These are phyloP conservation scores for Chaetura pelagica DNA, from an alignment of 2,113 vertebrate genomes.

Conservation along the genomic window DNA sequence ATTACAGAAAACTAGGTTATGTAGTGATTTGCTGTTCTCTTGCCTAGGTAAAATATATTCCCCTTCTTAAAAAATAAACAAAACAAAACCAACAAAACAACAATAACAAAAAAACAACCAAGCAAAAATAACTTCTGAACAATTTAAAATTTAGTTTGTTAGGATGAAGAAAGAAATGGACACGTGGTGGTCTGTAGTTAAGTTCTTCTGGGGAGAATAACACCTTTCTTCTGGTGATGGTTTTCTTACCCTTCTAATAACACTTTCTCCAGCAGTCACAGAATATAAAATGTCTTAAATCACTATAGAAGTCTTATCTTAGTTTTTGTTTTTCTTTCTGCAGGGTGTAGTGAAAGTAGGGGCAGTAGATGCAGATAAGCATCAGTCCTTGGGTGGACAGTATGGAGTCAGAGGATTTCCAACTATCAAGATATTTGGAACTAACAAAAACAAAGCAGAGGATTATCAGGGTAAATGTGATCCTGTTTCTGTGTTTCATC, in stretches of 20 bases:
- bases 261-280: background rate
- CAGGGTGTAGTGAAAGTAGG: slow-evolving; percentile 94
- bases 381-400: slow-evolving; percentile 91
- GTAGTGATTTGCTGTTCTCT: background rate
- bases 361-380: slow-evolving; percentile 94
- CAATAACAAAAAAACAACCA: too few relatives aligned
- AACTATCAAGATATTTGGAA: slow-evolving; percentile 96
- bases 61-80: background rate
- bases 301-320: background rate
- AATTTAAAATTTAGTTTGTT: background rate
- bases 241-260: background rate
- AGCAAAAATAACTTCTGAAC: rapidly evolving
- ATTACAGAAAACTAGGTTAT: background rate
- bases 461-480: slow-evolving; percentile 90
- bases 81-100: too few relatives aligned
- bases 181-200: background rate
- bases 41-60: background rate
- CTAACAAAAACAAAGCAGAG: slow-evolving; percentile 94
- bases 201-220: background rate
- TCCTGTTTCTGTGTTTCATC: background rate
- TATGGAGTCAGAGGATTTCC: slow-evolving; percentile 93
- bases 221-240: background rate
- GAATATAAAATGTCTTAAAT: background rate
- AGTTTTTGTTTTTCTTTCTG: background rate
- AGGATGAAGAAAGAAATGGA: background rate